Percentiles rank a stretch among this genome's conserved stretches.
phyloP scores from a whole-genome alignment of 2,113 vertebrate genomes.

The Furnarius figulus region DNA sequence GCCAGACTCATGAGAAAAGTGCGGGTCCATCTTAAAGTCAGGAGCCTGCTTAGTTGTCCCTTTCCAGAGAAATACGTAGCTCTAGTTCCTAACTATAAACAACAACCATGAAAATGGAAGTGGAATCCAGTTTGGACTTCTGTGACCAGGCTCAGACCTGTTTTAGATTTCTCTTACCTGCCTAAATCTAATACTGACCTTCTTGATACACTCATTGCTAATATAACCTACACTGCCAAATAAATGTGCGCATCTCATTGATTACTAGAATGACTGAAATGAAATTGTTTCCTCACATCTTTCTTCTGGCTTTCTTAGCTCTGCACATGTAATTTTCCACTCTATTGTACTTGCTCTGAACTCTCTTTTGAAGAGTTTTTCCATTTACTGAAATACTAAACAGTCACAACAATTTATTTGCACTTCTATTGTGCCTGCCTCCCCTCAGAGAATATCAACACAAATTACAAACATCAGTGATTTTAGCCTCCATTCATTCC shows the following conservation, averaged over 20 bases:
- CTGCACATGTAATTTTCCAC: slow-evolving; percentile 54
- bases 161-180: not conserved
- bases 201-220: not conserved
- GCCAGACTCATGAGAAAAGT: not conserved
- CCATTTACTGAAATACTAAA: slow-evolving; percentile 60
- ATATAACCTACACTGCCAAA: slow-evolving; percentile 7
- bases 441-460: slow-evolving; percentile 58
- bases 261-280: slow-evolving; percentile 39
- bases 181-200: not conserved
- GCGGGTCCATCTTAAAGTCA: not conserved
- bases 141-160: not conserved
- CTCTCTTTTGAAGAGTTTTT: slow-evolving; percentile 52
- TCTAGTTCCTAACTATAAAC: not conserved
- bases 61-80: not conserved
- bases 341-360: slow-evolving; percentile 58
- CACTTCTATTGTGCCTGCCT: slow-evolving; percentile 56
- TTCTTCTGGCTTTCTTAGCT: slow-evolving; percentile 7
- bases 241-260: slow-evolving; percentile 17
- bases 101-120: not conserved
- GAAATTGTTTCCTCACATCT: slow-evolving; percentile 17
- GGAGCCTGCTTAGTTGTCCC: not conserved
- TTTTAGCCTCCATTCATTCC: slow-evolving; percentile 54
- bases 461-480: slow-evolving; percentile 63
- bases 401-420: slow-evolving; percentile 65
- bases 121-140: not conserved